Evolutionary conservation across 2,888 invertebrate species (phyloP).

Genomic region (Mimas tiliae): DNA sequence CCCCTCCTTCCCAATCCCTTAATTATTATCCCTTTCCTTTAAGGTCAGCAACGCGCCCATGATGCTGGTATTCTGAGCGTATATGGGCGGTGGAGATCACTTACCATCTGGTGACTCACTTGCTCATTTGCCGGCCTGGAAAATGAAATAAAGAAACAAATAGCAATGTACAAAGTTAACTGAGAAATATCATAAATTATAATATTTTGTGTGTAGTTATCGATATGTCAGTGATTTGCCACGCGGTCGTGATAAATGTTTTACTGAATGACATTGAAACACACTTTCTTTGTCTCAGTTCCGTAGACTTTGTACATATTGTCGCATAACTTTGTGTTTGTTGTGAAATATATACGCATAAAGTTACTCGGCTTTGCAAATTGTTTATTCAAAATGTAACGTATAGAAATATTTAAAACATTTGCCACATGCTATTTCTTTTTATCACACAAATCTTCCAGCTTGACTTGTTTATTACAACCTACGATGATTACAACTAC

Average conservation of each 20-base stretch:
- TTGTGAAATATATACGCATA: slow-evolving; percentile 26
- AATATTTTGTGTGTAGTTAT: slow-evolving; percentile 60
- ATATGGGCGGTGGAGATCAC: too few species aligned
- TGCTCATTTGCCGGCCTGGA: too few species aligned
- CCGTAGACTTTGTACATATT: not conserved
- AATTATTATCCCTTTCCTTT: too few species aligned
- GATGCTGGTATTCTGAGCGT: too few species aligned
- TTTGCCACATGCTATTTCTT: too few species aligned
- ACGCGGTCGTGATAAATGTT: slow-evolving; percentile 67
- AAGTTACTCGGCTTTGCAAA: not conserved
- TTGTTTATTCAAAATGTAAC: not conserved
- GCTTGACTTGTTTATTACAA: too few species aligned
- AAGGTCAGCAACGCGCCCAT: too few species aligned
- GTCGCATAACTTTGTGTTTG: slow-evolving; percentile 38
- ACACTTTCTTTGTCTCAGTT: slow-evolving; percentile 52
- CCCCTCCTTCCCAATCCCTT: too few species aligned
- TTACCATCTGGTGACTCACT: too few species aligned
- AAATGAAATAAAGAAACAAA: slow-evolving; percentile 62
- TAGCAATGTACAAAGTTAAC: slow-evolving; percentile 57
- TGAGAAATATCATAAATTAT: slow-evolving; percentile 61
- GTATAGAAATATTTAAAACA: too few species aligned
- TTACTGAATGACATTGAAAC: slow-evolving; percentile 53
- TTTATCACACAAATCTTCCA: too few species aligned
- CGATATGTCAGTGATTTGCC: slow-evolving; percentile 72
- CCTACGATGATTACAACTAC: too few species aligned